phyloP scores from a whole-genome alignment of 2,113 vertebrate genomes.

The Archocentrus centrarchus region DNA sequence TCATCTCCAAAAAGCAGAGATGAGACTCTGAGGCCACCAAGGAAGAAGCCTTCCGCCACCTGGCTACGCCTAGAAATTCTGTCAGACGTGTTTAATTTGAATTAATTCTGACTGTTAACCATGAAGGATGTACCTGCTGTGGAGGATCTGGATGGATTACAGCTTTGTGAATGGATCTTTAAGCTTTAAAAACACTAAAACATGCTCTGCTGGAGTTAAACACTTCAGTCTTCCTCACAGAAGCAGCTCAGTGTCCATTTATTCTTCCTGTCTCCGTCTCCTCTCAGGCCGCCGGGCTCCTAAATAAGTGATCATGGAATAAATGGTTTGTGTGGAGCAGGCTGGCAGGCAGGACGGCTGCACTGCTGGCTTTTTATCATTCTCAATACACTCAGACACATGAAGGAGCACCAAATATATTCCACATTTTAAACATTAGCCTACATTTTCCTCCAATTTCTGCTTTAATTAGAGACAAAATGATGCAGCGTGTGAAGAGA shows the following conservation, averaged over 20 bases:
- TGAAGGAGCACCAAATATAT: not conserved
- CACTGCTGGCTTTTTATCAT: not conserved
- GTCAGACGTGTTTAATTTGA: no score
- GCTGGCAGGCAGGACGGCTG: slow-evolving; percentile 38
- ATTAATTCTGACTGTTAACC: no score
- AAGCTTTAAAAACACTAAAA: not conserved
- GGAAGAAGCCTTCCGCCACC: no score
- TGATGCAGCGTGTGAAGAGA: not conserved
- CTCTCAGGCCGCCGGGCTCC: slow-evolving; percentile 18
- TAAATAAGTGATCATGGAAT: slow-evolving; percentile 60
- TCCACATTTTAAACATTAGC: not conserved
- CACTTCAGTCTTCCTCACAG: not conserved
- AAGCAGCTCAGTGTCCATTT: not conserved
- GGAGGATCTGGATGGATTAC: no score
- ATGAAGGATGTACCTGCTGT: no score
- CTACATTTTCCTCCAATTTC: not conserved
- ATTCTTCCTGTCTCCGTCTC: not conserved
- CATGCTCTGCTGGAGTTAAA: not conserved
- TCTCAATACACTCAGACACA: not conserved
- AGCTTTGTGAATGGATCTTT: no score
- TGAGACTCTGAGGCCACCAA: no score
- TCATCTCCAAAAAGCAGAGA: no score
- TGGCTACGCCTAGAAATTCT: no score
- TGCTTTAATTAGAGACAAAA: not conserved
- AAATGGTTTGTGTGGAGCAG: slow-evolving; percentile 39